Conservation (phyloP, 2,113 vertebrate genomes). For the Baryphthengus martii region DNA sequence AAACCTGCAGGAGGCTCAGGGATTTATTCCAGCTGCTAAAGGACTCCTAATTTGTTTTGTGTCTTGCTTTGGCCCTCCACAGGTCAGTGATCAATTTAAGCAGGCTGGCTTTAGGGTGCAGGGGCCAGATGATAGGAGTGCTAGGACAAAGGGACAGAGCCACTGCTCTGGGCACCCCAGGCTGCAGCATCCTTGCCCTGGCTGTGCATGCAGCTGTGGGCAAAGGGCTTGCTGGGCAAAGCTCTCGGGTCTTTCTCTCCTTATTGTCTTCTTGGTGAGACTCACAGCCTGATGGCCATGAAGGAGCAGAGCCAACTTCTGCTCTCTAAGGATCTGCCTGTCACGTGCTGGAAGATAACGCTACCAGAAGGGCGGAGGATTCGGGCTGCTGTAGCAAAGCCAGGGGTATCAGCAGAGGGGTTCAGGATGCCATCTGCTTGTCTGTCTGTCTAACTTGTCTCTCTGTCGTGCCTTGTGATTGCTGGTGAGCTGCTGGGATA, state of each 20-base stretch:
- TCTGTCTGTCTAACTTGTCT: not conserved
- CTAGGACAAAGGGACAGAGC: not conserved
- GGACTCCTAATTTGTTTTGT: not conserved
- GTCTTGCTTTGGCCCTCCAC: not conserved
- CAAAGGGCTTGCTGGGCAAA: not conserved
- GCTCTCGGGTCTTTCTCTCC: fast-evolving
- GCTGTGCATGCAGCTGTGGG: not conserved
- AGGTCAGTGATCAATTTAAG: fast-evolving
- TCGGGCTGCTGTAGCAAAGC: not conserved
- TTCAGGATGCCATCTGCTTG: not conserved
- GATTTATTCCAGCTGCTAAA: not conserved
- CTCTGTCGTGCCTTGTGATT: fast-evolving
- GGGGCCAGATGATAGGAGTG: fast-evolving
- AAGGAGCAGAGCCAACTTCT: not conserved
- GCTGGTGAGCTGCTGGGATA: not conserved
- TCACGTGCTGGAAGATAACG: not conserved
- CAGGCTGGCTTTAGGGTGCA: not conserved
- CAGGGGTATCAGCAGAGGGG: not conserved
- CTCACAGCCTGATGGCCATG: not conserved
- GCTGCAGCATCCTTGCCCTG: not conserved
- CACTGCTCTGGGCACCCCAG: not conserved
- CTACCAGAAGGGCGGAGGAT: not conserved
- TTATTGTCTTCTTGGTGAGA: not conserved
- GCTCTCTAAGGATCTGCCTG: not conserved
- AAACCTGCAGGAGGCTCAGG: not conserved